Conservation (phyloP, 2,113 vertebrate species). For the Pagrus major region DNA sequence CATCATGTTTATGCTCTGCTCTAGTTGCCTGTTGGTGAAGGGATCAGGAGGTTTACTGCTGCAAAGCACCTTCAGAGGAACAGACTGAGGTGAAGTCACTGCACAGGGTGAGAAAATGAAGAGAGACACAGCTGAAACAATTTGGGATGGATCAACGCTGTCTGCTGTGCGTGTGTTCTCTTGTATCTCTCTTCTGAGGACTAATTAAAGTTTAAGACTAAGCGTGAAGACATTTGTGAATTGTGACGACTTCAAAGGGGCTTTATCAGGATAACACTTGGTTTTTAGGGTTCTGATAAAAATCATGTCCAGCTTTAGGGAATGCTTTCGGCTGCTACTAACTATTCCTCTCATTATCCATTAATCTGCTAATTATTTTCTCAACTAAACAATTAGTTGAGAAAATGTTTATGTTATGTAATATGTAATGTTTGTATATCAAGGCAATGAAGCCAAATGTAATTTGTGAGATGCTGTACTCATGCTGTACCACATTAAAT, state of each 20-base stretch:
- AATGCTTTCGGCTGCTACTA: neutral
- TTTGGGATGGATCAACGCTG: neutral
- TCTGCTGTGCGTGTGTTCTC: neutral
- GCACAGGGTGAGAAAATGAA: slow-evolving; percentile 13
- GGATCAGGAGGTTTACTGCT: slow-evolving; percentile 33
- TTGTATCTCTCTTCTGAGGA: neutral
- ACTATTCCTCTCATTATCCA: neutral
- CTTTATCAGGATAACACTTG: neutral
- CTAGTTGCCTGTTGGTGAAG: neutral
- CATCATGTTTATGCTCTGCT: neutral
- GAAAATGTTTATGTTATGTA: no score
- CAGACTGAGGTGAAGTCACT: neutral
- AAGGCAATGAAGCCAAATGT: no score
- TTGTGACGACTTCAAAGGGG: neutral
- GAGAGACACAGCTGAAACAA: neutral
- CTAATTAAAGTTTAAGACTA: neutral
- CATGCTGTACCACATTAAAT: no score
- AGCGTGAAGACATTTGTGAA: neutral
- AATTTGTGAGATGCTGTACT: no score
- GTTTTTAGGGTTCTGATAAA: neutral
- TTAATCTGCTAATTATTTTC: neutral
- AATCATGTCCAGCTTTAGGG: neutral
- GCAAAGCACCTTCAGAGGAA: slow-evolving; percentile 17
- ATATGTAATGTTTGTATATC: no score
- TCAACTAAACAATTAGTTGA: no score